phyloP scores from a whole-genome alignment of 2,113 vertebrate species.

The Vulpes vulpes region DNA sequence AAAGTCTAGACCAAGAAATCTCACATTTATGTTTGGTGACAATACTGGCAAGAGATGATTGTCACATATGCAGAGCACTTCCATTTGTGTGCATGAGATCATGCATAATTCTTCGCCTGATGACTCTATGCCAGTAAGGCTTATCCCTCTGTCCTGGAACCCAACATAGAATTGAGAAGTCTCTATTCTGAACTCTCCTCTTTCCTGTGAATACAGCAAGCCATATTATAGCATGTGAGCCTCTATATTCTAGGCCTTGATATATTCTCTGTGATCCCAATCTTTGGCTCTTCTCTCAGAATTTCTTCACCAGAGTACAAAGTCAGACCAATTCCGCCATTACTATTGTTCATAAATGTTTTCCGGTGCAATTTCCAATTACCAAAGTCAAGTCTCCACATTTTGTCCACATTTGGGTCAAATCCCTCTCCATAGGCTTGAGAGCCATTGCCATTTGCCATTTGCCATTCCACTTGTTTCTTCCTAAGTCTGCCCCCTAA shows the following conservation, averaged over 20 bases:
- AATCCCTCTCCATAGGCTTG: neutral
- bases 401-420: neutral
- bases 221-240: neutral
- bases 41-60: neutral
- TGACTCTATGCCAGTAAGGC: neutral
- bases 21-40: neutral
- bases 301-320: neutral
- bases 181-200: neutral
- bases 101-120: neutral
- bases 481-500: neutral
- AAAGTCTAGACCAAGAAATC: neutral
- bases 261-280: neutral
- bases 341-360: neutral
- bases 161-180: neutral
- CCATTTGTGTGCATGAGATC: neutral
- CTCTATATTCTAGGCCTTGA: neutral
- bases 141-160: neutral
- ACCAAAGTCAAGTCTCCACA: neutral
- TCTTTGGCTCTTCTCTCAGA: neutral
- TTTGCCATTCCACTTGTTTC: neutral
- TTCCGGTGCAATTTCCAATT: neutral
- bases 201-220: neutral
- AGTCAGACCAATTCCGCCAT: neutral
- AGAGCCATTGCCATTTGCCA: neutral
- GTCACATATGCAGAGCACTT: neutral